Percentiles rank a stretch among this genome's conserved stretches.
Evolutionary conservation across 2,888 invertebrate genomes (phyloP).

Genomic region (Baccha elongata): DNA sequence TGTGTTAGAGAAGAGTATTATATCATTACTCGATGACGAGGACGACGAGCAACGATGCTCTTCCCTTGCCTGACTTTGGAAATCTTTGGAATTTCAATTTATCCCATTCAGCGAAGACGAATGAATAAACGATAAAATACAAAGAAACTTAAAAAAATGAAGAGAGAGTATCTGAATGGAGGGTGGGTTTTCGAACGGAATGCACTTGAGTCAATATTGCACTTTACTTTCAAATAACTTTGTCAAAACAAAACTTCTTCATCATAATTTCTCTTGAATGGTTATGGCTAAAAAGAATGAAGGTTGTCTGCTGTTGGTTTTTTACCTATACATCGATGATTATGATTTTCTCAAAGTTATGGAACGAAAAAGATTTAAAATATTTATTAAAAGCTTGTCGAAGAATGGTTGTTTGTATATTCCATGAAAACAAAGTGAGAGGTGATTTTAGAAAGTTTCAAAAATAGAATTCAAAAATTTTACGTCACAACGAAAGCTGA

Average conservation of each 20-base stretch:
- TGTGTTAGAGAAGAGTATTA: conserved; percentile 57
- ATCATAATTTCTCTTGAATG: neutral
- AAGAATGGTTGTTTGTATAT: neutral
- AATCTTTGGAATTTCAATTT: conserved; percentile 71
- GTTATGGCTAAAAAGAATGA: neutral
- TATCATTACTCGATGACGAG: conserved; percentile 59
- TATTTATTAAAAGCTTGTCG: conserved; percentile 10
- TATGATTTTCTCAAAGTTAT: neutral
- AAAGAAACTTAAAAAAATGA: neutral
- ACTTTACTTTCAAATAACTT: conserved; percentile 61
- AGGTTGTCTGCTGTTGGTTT: neutral
- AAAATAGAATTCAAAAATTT: conserved; percentile 4
- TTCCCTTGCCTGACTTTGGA: conserved; percentile 46
- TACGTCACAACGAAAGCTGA: neutral
- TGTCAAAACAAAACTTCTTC: conserved; percentile 60
- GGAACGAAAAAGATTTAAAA: neutral
- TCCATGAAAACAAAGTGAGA: neutral
- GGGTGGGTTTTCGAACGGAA: conserved; percentile 65
- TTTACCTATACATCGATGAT: neutral
- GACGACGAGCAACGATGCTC: conserved; percentile 29
- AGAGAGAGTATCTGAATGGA: neutral
- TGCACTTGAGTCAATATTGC: conserved; percentile 72
- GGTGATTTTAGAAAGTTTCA: neutral
- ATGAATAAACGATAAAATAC: conserved; percentile 68
- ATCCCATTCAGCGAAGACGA: conserved; percentile 45